Conservation (phyloP, 2,113 vertebrate genomes). For the Dolichotis patagonum region DNA sequence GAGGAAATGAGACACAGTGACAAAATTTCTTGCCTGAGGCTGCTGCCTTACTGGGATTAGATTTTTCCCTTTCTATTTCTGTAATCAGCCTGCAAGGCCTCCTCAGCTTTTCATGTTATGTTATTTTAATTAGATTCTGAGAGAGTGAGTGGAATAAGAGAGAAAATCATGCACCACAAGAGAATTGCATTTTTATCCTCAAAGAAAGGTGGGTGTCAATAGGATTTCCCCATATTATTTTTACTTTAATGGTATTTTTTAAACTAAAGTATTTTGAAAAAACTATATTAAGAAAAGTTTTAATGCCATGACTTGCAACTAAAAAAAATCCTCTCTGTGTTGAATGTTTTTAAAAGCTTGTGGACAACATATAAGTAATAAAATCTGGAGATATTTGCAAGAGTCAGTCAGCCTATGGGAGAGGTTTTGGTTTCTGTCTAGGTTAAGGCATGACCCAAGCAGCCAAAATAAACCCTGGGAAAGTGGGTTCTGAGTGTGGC, state of each 20-base stretch:
- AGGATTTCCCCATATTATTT: slow-evolving; percentile 23
- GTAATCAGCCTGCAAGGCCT: not conserved
- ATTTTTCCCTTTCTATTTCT: slow-evolving; percentile 21
- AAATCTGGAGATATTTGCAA: not conserved
- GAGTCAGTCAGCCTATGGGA: not conserved
- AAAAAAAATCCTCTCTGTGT: not conserved
- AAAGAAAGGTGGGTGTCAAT: not conserved
- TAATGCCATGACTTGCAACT: not conserved
- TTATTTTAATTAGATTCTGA: slow-evolving; percentile 63
- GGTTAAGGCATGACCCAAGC: not conserved
- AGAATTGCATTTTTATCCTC: not conserved
- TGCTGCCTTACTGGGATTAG: not conserved
- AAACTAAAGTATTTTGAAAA: slow-evolving; percentile 21
- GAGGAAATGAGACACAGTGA: slow-evolving; percentile 17
- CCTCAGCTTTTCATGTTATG: not conserved
- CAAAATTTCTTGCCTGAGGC: slow-evolving; percentile 23
- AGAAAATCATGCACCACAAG: slow-evolving; percentile 8
- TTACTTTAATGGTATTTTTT: slow-evolving; percentile 7
- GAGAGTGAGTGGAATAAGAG: not conserved
- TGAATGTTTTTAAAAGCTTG: not conserved
- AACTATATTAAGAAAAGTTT: slow-evolving; percentile 15
- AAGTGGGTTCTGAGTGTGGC: not conserved
- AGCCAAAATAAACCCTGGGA: not conserved
- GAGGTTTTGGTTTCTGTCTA: not conserved
- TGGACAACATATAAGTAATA: not conserved